A percentile compares a stretch with the other conserved stretches of the same genome.
Conservation (phyloP, 2,797 vertebrate genomes). For the Clamator glandarius region DNA sequence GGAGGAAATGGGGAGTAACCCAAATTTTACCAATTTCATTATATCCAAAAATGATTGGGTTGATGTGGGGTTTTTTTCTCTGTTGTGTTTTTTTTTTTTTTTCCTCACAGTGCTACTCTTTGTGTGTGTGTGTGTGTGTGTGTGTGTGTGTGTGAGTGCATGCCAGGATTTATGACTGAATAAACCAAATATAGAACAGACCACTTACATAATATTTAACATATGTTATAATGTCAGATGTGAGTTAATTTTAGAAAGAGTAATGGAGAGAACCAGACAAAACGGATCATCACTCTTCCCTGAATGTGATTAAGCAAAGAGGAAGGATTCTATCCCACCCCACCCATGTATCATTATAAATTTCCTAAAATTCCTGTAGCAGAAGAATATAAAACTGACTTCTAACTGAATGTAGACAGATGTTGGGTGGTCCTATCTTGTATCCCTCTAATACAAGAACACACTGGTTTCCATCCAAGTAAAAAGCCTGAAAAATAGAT, state of each 20-base stretch:
- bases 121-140: not conserved
- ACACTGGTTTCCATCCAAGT: not conserved
- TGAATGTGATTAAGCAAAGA: constrained; percentile 70
- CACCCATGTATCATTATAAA: constrained; percentile 54
- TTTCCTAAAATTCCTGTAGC: constrained; percentile 57
- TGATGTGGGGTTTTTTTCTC: not conserved
- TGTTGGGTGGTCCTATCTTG: constrained; percentile 67
- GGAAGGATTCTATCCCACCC: constrained; percentile 72
- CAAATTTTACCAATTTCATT: not conserved
- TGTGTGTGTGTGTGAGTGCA: not conserved
- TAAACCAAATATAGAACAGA: constrained; percentile 67
- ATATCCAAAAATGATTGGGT: not conserved
- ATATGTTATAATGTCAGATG: constrained; percentile 71
- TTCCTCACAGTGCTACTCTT: not conserved
- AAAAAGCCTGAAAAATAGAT: constrained; percentile 30
- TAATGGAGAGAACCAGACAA: constrained; percentile 64
- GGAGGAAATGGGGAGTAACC: not conserved
- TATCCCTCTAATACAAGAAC: not conserved
- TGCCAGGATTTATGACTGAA: constrained; percentile 66
- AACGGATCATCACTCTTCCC: constrained; percentile 60
- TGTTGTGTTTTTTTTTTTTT: not conserved
- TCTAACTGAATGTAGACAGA: constrained; percentile 66
- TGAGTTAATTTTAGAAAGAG: constrained; percentile 70
- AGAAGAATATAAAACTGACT: constrained; percentile 52
- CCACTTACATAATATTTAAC: constrained; percentile 70